A percentile compares a stretch with the other conserved stretches of the same genome.
These are phyloP conservation scores for Eristalis pertinax DNA, from an alignment of 2,888 invertebrate species.

Conservation along the genomic window DNA sequence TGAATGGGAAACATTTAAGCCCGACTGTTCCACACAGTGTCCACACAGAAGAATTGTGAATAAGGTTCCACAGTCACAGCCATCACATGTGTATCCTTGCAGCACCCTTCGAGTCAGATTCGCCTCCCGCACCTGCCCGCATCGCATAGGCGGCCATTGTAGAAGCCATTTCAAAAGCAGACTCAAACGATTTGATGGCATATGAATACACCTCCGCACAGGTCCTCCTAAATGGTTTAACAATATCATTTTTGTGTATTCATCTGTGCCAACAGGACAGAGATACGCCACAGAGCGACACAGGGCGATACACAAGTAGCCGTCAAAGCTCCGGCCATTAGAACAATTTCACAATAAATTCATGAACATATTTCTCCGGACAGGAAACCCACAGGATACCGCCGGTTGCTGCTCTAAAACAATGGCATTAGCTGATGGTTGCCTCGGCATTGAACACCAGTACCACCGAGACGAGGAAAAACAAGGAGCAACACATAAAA, in stretches of 20 bases:
- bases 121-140: background rate
- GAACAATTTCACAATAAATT: constrained; percentile 39
- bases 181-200: constrained; percentile 27
- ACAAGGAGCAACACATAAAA: background rate
- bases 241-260: constrained; percentile 63
- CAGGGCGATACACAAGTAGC: constrained; percentile 17
- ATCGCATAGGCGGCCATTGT: background rate
- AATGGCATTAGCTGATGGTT: background rate
- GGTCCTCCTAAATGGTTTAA: constrained; percentile 46
- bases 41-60: background rate
- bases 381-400: background rate
- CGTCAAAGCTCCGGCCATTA: constrained; percentile 44
- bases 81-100: no score
- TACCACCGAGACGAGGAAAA: no score
- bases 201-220: background rate
- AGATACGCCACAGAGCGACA: background rate
- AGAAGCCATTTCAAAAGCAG: constrained; percentile 30
- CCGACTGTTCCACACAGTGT: constrained; percentile 9
- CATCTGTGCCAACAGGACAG: constrained; percentile 21
- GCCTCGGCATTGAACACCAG: background rate
- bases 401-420: background rate
- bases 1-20: background rate
- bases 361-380: constrained; percentile 39
- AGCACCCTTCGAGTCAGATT: background rate
- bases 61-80: constrained; percentile 11